Evolutionary conservation across 2,113 vertebrate genomes (phyloP), one percentile per base, ranked within the genome.

Genomic region (Pituophis catenifer): DNA sequence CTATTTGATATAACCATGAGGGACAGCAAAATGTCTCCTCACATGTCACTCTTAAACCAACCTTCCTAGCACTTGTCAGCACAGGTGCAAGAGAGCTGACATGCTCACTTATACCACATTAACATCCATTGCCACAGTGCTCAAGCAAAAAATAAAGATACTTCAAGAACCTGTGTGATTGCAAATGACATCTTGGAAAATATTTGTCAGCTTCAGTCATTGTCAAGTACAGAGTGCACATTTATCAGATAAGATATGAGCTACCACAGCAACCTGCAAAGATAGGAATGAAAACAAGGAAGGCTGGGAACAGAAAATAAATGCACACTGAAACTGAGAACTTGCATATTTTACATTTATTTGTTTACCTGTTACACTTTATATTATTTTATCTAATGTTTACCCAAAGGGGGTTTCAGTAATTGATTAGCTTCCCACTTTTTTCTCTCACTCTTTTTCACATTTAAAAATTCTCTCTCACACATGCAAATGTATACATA

Each of bases 171-270:
- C n/a, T 92, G 55, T 9, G 3, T 97, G 95, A 98, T 97, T 95
- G 21, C 10, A 95, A 97, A 89, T 96, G 97, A 97, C 97, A 98
- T 95, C 62, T 93, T 81, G 93, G 93, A 96, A 97, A 96, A 96
- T 89, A 96, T 96, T 96, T 97, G 95, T 97, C 97, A 95, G 57
- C 86, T 97, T 96, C 94, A 96, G 95, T 97, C 95, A 96, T 92
- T 96, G 94, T 97, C 92, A 86, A 93, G 48, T 81, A 90, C 89
- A 96, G 44, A 96, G 38, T 91, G 95, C 90, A 92, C 94, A 86
- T 93, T 95, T 93, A 96, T 89, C 65, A 93, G 75, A 96, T 91
- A 89, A 94, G 92, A 94, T 95, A 70, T 90, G 88, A 52, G 89
- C 95, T 92, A 92, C 90, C 88, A 7, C 10, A 94, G 54, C 15